Evolutionary conservation across 2,888 invertebrate genomes (phyloP).

Genomic region (Dicranocentrus wangi): DNA sequence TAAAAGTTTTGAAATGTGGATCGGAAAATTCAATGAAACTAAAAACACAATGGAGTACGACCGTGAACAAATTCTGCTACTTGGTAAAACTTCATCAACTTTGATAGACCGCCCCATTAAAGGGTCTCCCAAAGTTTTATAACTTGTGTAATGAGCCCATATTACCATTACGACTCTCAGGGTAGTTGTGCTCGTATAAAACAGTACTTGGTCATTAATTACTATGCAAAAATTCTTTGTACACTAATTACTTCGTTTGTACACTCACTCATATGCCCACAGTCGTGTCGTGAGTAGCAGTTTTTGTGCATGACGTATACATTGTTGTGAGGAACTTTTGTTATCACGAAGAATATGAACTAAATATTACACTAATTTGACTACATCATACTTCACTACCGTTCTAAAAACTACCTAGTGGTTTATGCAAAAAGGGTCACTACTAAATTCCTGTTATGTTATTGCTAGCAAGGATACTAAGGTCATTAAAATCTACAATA

Average conservation of each 20-base stretch:
- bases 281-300: neutral
- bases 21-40: too few species aligned
- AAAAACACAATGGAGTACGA: too few species aligned
- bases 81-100: too few species aligned
- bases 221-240: neutral
- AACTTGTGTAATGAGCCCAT: neutral
- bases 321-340: conserved; percentile 1
- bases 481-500: conserved; percentile 56
- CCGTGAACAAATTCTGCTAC: too few species aligned
- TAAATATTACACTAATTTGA: conserved; percentile 5
- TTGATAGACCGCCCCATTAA: too few species aligned
- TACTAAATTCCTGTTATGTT: conserved; percentile 17
- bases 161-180: neutral
- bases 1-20: too few species aligned
- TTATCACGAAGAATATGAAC: conserved; percentile 1
- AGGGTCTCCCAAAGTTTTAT: too few species aligned
- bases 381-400: neutral
- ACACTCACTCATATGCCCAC: neutral
- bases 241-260: neutral
- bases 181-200: neutral
- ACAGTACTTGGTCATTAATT: neutral
- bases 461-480: conserved; percentile 27
- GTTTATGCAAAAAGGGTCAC: neutral
- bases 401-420: neutral
- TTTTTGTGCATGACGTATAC: neutral